Evolutionary conservation across 2,113 vertebrate genomes (phyloP).

Genomic region (Spheniscus mendiculus): DNA sequence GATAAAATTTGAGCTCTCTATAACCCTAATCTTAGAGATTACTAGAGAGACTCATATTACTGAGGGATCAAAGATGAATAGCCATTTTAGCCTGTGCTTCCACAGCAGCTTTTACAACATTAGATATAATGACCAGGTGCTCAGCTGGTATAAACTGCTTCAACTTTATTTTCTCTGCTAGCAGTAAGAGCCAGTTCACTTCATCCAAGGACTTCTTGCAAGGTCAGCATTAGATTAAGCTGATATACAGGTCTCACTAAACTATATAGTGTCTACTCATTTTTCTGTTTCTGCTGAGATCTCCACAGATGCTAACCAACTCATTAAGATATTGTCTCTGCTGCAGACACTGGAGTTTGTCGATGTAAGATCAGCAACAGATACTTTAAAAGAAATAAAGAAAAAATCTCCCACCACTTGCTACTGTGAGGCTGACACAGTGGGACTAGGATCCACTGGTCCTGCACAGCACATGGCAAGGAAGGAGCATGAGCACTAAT

Average conservation of each 20-base stretch:
- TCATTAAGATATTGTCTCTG: background rate
- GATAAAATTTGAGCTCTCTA: background rate
- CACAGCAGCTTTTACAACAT: background rate
- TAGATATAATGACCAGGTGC: conserved; percentile 19
- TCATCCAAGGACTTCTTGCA: background rate
- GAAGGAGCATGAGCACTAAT: accelerated
- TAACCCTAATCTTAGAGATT: background rate
- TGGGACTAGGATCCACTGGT: background rate
- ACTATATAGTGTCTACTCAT: background rate
- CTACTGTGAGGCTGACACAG: background rate
- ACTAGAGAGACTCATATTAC: background rate
- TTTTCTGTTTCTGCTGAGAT: background rate
- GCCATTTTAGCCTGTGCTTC: background rate
- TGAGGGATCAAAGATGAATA: background rate
- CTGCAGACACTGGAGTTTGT: background rate
- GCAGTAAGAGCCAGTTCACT: background rate
- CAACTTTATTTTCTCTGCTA: background rate
- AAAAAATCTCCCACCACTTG: background rate
- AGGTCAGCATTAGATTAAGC: background rate
- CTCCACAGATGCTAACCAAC: background rate
- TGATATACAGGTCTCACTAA: background rate
- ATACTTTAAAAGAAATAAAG: background rate
- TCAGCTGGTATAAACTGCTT: conserved; percentile 16
- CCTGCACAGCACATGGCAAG: accelerated
- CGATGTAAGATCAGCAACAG: background rate